Conservation (phyloP, 1,140 invertebrate genomes). For the Papilio aristodemus region DNA sequence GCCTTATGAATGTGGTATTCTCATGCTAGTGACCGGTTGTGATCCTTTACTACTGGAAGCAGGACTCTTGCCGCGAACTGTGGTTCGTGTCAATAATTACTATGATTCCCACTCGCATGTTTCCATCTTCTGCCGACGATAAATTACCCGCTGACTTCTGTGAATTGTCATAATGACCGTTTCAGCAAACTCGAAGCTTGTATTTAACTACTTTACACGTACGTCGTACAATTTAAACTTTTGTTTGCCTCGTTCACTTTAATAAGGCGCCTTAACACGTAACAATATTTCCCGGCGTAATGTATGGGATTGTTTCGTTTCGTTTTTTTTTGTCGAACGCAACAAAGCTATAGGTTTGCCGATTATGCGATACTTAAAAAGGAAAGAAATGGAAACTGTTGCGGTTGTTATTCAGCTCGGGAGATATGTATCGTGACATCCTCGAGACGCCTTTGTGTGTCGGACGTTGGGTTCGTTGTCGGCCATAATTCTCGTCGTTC, state of each 20-base stretch:
- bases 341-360: constrained; percentile 37
- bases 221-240: constrained; percentile 40
- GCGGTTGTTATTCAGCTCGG: constrained; percentile 56
- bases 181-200: constrained; percentile 50
- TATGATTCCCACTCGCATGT: constrained; percentile 62
- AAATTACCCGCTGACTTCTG: constrained; percentile 67
- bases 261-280: constrained; percentile 19
- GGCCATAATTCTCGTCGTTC: constrained; percentile 74
- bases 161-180: constrained; percentile 70
- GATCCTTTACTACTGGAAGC: constrained; percentile 57
- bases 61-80: constrained; percentile 49
- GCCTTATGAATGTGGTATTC: constrained; percentile 72
- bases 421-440: constrained; percentile 71
- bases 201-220: constrained; percentile 59
- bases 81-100: constrained; percentile 76
- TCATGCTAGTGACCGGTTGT: constrained; percentile 68
- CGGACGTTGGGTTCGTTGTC: constrained; percentile 68
- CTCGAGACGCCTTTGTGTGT: constrained; percentile 65
- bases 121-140: constrained; percentile 60
- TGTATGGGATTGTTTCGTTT: constrained; percentile 13
- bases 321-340: background rate
- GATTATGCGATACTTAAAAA: constrained; percentile 56
- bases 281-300: constrained; percentile 11
- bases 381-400: constrained; percentile 55
- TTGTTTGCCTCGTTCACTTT: constrained; percentile 35